Evolutionary conservation across 2,113 vertebrate genomes (phyloP).

Genomic region (Aspiorhynchus laticeps): DNA sequence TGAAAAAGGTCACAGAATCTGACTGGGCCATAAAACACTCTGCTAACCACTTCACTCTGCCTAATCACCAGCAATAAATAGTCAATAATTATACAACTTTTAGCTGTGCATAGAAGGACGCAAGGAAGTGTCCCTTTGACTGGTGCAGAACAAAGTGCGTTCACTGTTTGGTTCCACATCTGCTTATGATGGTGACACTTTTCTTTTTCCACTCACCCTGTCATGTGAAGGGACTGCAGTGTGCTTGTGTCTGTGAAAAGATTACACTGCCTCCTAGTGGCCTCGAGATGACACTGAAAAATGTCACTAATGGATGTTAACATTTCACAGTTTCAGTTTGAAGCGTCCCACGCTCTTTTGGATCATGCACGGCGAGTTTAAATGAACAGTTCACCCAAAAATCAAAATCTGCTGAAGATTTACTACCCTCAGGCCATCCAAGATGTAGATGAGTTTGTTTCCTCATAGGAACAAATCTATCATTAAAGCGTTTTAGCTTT

Average conservation of each 20-base stretch:
- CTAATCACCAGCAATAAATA: not conserved
- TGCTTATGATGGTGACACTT: not conserved
- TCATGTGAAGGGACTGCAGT: not conserved
- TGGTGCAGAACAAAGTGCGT: not conserved
- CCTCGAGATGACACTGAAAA: not conserved
- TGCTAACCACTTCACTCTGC: not conserved
- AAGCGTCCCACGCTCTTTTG: not conserved
- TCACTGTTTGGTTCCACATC: not conserved
- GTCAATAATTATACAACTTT: not conserved
- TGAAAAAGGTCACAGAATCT: not conserved
- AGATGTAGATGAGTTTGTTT: not conserved
- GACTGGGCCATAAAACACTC: not conserved
- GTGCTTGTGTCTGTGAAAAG: not conserved
- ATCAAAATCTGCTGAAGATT: too few species aligned
- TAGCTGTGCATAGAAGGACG: not conserved
- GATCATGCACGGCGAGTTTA: not conserved
- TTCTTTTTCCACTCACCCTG: not conserved
- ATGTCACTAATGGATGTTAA: not conserved
- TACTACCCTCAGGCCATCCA: not conserved
- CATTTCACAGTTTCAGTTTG: slow-evolving; percentile 1
- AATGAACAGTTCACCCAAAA: not conserved
- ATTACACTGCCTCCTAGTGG: slow-evolving; percentile 28
- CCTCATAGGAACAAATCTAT: not conserved
- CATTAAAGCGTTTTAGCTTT: too few species aligned
- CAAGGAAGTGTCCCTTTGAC: not conserved